A percentile compares a stretch with the other conserved stretches of the same genome.
phyloP scores from a whole-genome alignment of 2,797 vertebrate species.

The Lepilemur septentrionalis region DNA sequence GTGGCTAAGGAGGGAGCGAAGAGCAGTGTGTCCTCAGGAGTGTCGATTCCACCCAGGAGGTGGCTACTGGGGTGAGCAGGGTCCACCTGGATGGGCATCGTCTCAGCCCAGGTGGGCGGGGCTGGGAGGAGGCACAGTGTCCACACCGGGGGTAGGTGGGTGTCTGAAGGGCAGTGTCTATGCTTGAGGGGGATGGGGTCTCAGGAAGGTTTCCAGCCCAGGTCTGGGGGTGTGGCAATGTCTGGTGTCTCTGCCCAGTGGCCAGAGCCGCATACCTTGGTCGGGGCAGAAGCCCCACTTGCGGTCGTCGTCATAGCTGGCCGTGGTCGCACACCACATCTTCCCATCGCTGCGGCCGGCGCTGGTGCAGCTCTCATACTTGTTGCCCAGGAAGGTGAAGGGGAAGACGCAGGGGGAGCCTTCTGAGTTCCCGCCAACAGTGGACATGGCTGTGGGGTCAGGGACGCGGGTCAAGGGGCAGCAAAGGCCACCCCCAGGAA shows the following conservation, averaged over 20 bases:
- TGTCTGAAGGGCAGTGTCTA: background rate
- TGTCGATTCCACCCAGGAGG: background rate
- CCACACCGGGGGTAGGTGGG: background rate
- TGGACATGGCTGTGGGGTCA: slow-evolving; percentile 92
- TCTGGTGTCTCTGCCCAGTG: background rate
- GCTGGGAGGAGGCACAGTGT: too few species aligned
- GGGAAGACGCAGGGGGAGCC: slow-evolving; percentile 95
- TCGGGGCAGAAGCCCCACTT: slow-evolving; percentile 99
- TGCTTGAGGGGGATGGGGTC: background rate
- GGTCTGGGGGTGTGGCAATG: background rate
- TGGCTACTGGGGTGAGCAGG: background rate
- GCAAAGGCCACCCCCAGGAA: background rate
- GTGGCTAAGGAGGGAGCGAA: background rate
- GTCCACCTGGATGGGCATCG: accelerated
- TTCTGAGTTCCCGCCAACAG: slow-evolving; percentile 95
- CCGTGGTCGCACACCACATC: slow-evolving; percentile 92
- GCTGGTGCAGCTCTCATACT: slow-evolving; percentile 92
- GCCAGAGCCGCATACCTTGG: slow-evolving; percentile 87
- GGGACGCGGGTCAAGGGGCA: background rate
- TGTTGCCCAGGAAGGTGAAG: slow-evolving; percentile 94
- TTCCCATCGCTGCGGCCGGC: slow-evolving; percentile 95
- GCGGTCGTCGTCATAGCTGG: slow-evolving; percentile 96
- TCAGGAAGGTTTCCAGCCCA: background rate
- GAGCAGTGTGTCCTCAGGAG: background rate
- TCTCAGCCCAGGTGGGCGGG: background rate